phyloP scores from a whole-genome alignment of 2,113 vertebrate genomes.

The Labrus mixtus region DNA sequence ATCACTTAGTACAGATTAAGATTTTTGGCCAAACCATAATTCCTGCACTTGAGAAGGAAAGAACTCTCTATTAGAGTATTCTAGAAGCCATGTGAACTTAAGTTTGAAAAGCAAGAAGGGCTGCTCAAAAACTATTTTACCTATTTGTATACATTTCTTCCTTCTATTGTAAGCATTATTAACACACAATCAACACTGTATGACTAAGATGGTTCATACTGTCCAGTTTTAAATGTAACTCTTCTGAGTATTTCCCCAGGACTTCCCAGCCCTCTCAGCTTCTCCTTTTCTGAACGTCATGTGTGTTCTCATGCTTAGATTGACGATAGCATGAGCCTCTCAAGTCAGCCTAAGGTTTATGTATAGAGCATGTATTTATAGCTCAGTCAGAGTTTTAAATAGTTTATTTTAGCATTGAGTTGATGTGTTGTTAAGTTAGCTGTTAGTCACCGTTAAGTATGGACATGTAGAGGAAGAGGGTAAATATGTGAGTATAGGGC shows the following conservation, averaged over 20 bases:
- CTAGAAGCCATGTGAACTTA: background rate
- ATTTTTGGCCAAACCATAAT: conserved; percentile 66
- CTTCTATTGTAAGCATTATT: too few relatives aligned
- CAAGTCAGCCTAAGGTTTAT: background rate
- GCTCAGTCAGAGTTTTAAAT: background rate
- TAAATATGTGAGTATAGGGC: conserved; percentile 16
- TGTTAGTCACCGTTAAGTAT: background rate
- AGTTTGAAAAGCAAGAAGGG: background rate
- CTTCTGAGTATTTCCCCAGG: background rate
- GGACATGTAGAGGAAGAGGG: background rate
- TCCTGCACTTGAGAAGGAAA: conserved; percentile 37
- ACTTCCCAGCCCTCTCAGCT: background rate
- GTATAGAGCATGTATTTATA: background rate
- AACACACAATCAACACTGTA: background rate
- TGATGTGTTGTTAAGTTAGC: background rate
- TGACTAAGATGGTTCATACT: background rate
- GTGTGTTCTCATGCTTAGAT: background rate
- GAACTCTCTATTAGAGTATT: conserved; percentile 29
- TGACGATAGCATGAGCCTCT: background rate
- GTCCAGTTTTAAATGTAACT: too few relatives aligned
- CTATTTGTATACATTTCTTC: too few relatives aligned
- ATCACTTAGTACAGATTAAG: conserved; percentile 77
- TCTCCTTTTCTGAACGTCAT: background rate
- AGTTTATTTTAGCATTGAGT: background rate
- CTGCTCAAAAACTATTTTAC: too few relatives aligned